Percentiles rank a stretch among this genome's conserved stretches.
phyloP scores from a whole-genome alignment of 2,797 vertebrate species.

The Pteropus rufus region DNA sequence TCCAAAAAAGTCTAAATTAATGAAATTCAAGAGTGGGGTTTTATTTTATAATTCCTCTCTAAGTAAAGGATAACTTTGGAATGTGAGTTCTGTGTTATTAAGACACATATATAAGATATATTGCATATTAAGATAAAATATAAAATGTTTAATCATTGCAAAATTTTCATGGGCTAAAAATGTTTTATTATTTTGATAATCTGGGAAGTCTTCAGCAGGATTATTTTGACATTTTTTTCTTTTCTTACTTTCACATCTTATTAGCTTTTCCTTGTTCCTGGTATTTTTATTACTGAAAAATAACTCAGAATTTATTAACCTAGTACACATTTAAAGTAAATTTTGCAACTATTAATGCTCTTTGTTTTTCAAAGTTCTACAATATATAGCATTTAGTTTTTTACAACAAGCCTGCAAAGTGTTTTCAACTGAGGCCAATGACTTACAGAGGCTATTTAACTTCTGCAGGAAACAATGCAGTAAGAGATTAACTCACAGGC shows the following conservation, averaged over 20 bases:
- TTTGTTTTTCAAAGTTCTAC: neutral
- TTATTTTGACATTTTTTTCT: neutral
- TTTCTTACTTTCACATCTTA: neutral
- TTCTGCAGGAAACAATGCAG: neutral
- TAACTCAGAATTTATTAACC: neutral
- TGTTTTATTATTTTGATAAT: constrained; percentile 14
- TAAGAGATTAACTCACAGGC: neutral
- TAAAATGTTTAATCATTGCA: neutral
- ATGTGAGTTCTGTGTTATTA: neutral
- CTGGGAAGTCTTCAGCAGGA: neutral
- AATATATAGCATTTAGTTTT: neutral
- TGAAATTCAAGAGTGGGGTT: neutral
- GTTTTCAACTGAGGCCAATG: neutral
- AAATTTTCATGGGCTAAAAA: neutral
- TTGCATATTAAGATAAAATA: neutral
- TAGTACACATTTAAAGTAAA: neutral
- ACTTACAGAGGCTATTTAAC: neutral
- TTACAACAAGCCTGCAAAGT: neutral
- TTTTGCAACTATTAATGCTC: neutral
- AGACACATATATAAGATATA: neutral
- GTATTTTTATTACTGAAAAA: neutral
- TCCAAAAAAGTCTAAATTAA: neutral
- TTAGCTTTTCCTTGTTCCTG: neutral
- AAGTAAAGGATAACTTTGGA: neutral
- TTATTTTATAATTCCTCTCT: neutral